Percentiles rank a stretch among this genome's conserved stretches.
Conservation (phyloP, 2,888 invertebrate genomes). For the Cylloceria caligata region DNA sequence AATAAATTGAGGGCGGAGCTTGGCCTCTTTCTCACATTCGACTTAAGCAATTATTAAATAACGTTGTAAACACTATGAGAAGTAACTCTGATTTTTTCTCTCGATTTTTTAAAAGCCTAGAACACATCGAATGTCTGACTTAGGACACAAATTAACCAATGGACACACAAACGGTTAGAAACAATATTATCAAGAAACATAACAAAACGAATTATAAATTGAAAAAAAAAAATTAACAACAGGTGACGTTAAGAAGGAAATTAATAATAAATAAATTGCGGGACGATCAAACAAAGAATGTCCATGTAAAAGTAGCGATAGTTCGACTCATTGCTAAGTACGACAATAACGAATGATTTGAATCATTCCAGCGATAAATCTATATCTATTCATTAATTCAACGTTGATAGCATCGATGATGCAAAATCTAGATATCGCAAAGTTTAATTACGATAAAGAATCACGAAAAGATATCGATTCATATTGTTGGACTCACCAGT, state of each 20-base stretch:
- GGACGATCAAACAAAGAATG: neutral
- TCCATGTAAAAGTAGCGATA: neutral
- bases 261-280: neutral
- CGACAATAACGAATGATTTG: conserved; percentile 23
- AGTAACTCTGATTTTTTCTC: too few species aligned
- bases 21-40: too few species aligned
- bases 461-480: neutral
- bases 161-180: too few species aligned
- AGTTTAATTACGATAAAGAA: conserved; percentile 11
- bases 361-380: conserved; percentile 38
- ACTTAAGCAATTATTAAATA: too few species aligned
- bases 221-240: too few species aligned
- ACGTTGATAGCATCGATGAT: neutral
- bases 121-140: too few species aligned
- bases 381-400: neutral
- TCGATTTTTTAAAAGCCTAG: too few species aligned
- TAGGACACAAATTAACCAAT: too few species aligned
- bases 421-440: neutral
- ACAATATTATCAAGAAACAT: too few species aligned
- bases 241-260: neutral
- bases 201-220: too few species aligned
- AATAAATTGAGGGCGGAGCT: too few species aligned
- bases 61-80: too few species aligned
- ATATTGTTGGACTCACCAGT: conserved; percentile 76
- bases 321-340: neutral